Conservation (phyloP, 2,888 invertebrate species). For the Dichetophora obliterata region DNA sequence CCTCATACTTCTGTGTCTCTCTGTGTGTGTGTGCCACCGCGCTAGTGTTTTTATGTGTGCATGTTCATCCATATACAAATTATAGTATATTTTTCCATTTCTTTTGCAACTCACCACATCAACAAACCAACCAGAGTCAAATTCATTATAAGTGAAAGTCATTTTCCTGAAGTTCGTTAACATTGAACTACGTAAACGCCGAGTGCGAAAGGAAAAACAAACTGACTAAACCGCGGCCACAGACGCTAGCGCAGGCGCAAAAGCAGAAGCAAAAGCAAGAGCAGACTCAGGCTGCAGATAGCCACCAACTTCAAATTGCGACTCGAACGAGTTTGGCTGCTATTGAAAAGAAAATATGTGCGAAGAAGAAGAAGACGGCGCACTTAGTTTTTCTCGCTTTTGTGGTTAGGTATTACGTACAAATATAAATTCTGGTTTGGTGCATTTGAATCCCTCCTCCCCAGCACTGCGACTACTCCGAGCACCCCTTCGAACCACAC, state of each 20-base stretch:
- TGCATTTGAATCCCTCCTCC: constrained; percentile 1
- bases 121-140: constrained; percentile 59
- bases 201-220: constrained; percentile 40
- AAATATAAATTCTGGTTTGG: constrained; percentile 28
- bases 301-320: constrained; percentile 41
- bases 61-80: not conserved
- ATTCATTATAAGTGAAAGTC: constrained; percentile 68
- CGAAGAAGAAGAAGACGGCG: not conserved
- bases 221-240: not conserved
- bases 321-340: constrained; percentile 36
- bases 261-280: constrained; percentile 1
- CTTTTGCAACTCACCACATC: constrained; percentile 43
- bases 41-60: not conserved
- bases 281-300: constrained; percentile 27
- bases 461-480: not conserved
- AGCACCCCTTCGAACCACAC: not conserved
- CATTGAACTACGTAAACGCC: constrained; percentile 65
- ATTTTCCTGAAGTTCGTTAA: constrained; percentile 64
- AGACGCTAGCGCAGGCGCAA: constrained; percentile 17
- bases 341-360: constrained; percentile 39
- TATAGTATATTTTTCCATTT: constrained; percentile 40
- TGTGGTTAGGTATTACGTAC: constrained; percentile 7
- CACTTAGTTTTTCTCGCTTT: constrained; percentile 33
- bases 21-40: not conserved
- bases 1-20: constrained; percentile 10